Conservation (phyloP, 2,888 invertebrate genomes). For the Ganaspis brasiliensis region DNA sequence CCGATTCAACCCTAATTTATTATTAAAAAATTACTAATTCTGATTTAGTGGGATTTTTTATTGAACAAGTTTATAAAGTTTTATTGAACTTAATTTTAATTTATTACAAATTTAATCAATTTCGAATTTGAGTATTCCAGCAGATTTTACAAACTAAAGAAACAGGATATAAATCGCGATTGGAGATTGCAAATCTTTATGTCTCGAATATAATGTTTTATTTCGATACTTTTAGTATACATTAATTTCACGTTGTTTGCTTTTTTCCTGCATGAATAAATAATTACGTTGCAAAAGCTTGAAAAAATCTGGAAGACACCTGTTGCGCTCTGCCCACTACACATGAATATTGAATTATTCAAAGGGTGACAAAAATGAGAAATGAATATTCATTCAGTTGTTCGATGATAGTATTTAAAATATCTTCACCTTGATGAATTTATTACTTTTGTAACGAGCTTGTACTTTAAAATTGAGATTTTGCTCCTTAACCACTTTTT, state of each 20-base stretch:
- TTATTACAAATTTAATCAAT: too few species aligned
- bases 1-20: too few species aligned
- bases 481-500: background rate
- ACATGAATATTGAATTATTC: conserved; percentile 14
- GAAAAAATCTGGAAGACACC: conserved; percentile 26
- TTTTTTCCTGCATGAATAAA: conserved; percentile 26
- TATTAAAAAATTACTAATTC: too few species aligned
- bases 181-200: background rate
- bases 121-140: too few species aligned
- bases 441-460: background rate
- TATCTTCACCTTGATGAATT: conserved; percentile 16
- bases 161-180: background rate
- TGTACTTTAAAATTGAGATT: conserved; percentile 9
- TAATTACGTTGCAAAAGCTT: background rate
- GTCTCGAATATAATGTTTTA: background rate
- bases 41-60: too few species aligned
- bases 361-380: conserved; percentile 29
- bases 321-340: conserved; percentile 13
- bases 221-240: background rate
- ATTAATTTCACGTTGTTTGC: conserved; percentile 9
- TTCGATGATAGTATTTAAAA: conserved; percentile 27
- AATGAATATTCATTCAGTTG: conserved; percentile 33
- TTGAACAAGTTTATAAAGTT: too few species aligned
- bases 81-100: too few species aligned
- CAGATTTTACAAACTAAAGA: too few species aligned